phyloP scores from a whole-genome alignment of 2,797 vertebrate genomes.

The Pyrrhura leucotis region DNA sequence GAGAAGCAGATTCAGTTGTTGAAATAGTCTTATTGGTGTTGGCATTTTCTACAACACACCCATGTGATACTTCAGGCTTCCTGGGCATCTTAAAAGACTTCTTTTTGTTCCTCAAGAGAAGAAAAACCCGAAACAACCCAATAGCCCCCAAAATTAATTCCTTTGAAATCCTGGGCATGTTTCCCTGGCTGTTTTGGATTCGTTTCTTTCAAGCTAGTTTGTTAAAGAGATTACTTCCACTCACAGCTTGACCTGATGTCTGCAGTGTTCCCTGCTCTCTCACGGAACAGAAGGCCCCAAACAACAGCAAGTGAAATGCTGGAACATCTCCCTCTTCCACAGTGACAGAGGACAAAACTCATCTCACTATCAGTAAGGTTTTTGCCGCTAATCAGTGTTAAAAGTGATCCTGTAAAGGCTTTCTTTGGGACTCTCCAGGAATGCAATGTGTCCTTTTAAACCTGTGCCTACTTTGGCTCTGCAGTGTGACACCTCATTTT shows the following conservation, averaged over 20 bases:
- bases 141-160: neutral
- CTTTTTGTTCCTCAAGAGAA: neutral
- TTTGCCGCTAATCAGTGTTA: neutral
- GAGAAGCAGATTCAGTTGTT: neutral
- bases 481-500: neutral
- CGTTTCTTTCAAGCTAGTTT: neutral
- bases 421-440: neutral
- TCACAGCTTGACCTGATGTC: neutral
- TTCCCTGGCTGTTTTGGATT: neutral
- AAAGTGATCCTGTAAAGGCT: neutral
- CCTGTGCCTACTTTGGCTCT: neutral
- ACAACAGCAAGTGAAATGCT: neutral
- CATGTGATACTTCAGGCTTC: neutral
- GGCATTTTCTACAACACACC: accelerated
- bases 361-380: accelerated
- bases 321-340: neutral
- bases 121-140: neutral
- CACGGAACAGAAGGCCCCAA: neutral
- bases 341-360: neutral
- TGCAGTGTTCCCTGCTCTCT: neutral
- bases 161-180: accelerated
- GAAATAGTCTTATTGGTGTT: neutral
- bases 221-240: neutral
- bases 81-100: neutral
- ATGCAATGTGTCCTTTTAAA: neutral